Percentiles rank a stretch among this genome's conserved stretches.
phyloP scores from a whole-genome alignment of 2,113 vertebrate genomes.

The Coryphaenoides rupestris region DNA sequence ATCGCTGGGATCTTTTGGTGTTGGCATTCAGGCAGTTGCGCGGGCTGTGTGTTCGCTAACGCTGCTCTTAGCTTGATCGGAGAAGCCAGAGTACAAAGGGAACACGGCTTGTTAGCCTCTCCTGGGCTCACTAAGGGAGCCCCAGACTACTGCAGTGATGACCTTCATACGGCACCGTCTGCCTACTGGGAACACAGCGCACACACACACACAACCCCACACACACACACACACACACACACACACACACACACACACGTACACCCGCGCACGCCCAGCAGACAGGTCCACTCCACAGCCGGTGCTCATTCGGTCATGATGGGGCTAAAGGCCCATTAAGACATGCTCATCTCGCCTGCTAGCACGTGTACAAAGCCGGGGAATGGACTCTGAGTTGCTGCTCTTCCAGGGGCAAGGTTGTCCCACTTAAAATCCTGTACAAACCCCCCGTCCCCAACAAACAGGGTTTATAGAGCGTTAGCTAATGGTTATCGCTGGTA shows the following conservation, averaged over 20 bases:
- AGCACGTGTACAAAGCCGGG: conserved; percentile 66
- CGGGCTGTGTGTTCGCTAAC: conserved; percentile 18
- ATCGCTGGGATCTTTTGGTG: neutral
- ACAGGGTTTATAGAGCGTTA: conserved; percentile 19
- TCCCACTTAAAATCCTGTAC: conserved; percentile 13
- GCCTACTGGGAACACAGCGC: conserved; percentile 65
- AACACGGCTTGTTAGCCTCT: conserved; percentile 69
- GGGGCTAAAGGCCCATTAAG: conserved; percentile 79
- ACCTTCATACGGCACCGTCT: conserved; percentile 74
- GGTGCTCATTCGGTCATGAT: conserved; percentile 76
- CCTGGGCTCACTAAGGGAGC: conserved; percentile 70
- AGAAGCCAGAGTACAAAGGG: conserved; percentile 56
- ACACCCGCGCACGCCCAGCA: neutral
- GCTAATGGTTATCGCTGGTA: neutral
- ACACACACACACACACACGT: too few species aligned
- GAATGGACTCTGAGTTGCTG: conserved; percentile 57
- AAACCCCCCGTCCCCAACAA: conserved; percentile 19
- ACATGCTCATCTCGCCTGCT: conserved; percentile 71
- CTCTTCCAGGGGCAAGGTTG: conserved; percentile 19
- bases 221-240: too few species aligned
- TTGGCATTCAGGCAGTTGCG: neutral
- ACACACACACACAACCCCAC: too few species aligned
- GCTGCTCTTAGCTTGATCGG: conserved; percentile 51
- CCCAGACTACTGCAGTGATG: conserved; percentile 72
- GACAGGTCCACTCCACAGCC: conserved; percentile 72